phyloP scores from a whole-genome alignment of 2,113 vertebrate genomes.

The Varanus salvator region DNA sequence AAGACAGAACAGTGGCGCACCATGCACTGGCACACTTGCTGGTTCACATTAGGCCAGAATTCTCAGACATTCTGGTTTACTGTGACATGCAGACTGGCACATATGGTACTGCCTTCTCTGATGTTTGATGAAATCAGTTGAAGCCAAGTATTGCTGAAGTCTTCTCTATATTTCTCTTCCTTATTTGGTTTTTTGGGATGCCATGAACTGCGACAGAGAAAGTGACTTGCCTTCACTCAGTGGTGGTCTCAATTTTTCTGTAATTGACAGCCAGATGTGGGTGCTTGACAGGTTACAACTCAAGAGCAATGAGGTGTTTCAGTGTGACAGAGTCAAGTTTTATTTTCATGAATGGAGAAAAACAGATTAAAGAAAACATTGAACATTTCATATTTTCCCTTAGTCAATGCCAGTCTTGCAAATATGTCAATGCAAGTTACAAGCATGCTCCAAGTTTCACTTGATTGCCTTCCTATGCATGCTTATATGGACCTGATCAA shows the following conservation, averaged over 20 bases:
- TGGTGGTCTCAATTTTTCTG: slow-evolving; percentile 6
- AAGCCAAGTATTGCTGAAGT: slow-evolving; percentile 15
- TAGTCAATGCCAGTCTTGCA: not conserved
- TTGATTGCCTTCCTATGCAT: not conserved
- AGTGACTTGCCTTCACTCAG: slow-evolving; percentile 2
- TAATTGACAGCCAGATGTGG: no score
- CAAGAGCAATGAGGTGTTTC: not conserved
- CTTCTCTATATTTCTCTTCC: not conserved
- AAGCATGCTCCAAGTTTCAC: not conserved
- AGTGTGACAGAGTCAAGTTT: not conserved
- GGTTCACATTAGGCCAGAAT: no score
- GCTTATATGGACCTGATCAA: not conserved
- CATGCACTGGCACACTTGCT: no score
- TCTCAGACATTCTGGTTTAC: no score
- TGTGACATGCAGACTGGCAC: not conserved
- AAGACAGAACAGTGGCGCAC: no score
- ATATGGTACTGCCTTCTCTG: slow-evolving; percentile 21
- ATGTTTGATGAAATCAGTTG: slow-evolving; percentile 40
- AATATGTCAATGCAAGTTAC: not conserved
- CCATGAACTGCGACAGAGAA: not conserved
- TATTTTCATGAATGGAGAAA: not conserved
- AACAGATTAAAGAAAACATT: not conserved
- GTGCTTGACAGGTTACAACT: not conserved
- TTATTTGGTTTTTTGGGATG: not conserved
- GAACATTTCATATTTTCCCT: not conserved